Evolutionary conservation across 1,140 invertebrate genomes (phyloP).

Genomic region (Diorhabda elongata): DNA sequence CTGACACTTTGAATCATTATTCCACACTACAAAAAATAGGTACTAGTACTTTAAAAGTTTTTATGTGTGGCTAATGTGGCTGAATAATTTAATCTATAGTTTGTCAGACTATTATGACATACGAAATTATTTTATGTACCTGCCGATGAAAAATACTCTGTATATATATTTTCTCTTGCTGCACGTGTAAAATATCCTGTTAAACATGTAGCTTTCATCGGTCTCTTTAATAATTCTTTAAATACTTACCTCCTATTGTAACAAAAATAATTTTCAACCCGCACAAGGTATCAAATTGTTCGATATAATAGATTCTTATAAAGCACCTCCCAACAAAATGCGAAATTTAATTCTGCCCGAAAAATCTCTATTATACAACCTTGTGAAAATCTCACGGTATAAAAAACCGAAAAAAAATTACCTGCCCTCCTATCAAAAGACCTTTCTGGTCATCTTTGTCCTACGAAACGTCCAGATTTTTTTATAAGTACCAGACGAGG

Average conservation of each 20-base stretch:
- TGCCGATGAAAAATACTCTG: too few species aligned
- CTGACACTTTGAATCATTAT: too few species aligned
- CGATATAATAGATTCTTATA: neutral
- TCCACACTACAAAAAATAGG: too few species aligned
- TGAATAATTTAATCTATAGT: too few species aligned
- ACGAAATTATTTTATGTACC: too few species aligned
- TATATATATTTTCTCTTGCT: too few species aligned
- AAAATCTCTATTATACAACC: neutral
- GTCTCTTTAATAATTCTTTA: neutral
- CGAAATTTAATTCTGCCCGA: neutral
- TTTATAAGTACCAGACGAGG: neutral
- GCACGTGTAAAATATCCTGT: too few species aligned
- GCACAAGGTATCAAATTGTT: constrained; percentile 1
- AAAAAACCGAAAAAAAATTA: neutral
- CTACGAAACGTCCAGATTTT: neutral
- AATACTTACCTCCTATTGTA: neutral
- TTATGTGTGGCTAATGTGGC: too few species aligned
- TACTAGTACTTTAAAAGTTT: too few species aligned
- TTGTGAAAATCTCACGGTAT: constrained; percentile 2
- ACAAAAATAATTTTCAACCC: neutral
- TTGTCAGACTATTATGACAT: too few species aligned
- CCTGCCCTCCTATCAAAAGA: neutral
- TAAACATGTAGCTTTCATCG: too few species aligned
- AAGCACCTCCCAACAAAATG: neutral
- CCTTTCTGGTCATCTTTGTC: neutral